Evolutionary conservation across 2,113 vertebrate genomes (phyloP), one percentile per base, ranked within the genome.

Genomic region (Catharus minimus): DNA sequence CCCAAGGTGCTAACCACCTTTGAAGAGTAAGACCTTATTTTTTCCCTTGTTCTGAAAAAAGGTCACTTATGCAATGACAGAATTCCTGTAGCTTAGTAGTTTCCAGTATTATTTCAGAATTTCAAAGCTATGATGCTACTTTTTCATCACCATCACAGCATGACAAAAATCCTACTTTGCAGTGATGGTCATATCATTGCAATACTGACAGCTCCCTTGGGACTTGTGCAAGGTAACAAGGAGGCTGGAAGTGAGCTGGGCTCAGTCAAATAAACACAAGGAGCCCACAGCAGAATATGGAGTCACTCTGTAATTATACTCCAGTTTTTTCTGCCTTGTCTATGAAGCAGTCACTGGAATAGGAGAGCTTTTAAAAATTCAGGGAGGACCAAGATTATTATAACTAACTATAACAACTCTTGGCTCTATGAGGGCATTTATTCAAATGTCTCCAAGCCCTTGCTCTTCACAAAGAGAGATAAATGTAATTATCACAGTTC

Each of bases 341-440:
- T 93, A 15, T 50, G 53, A 84, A 93, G 68, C 44, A 86, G 76
- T 50, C 61, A 26, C 68, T 61, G 88, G 32, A 86, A 86, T 44
- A 75, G 57, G n/a, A 71, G 36, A 90, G 67, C 78, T 82, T 94
- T 61, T 72, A 58, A 68, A 61, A 88, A 92, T 84, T 64, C 66
- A 90, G 86, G 86, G 88, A 95, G 83, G 61, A 65, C 47, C 73
- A 50, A 68, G 66, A 38, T 81, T 90, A 72, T 93, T 83, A 43
- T n/a, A 94, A 88, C 68, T 58, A 82, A 72, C 33, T 82, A 47
- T 61, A 93, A 82, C 47, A 86, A 44, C 75, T 41, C 57, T 49
- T 53, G 53, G 39, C 43, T 93, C 92, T 95, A 95, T 91, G 93
- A 95, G 80, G 50, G 33, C 46, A 84, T 93, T 94, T 86, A 95